Percentiles rank a stretch among this genome's conserved stretches.
These are phyloP conservation scores for Chaetophractus vellerosus DNA, from an alignment of 2,797 vertebrate species.

Conservation along the genomic window DNA sequence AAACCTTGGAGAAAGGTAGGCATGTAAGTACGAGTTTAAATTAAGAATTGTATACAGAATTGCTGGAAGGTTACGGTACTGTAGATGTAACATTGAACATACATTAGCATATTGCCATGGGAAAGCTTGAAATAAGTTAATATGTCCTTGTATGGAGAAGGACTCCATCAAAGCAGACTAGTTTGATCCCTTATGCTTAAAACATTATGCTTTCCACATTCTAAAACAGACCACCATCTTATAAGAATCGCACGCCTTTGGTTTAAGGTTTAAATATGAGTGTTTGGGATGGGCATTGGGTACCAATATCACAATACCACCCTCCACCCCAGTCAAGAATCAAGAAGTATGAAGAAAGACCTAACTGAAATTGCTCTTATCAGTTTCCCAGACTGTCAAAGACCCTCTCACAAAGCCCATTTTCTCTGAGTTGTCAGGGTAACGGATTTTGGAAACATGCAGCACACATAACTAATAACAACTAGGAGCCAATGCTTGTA, in stretches of 20 bases:
- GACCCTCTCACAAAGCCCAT: slow-evolving; percentile 17
- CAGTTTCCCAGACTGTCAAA: background rate
- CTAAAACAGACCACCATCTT: slow-evolving; percentile 31
- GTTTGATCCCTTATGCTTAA: slow-evolving; percentile 64
- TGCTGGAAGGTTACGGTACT: slow-evolving; percentile 56
- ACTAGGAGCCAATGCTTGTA: background rate
- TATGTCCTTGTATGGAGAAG: slow-evolving; percentile 75
- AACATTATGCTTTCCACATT: slow-evolving; percentile 21
- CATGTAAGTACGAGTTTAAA: slow-evolving; percentile 65
- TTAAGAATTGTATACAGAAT: slow-evolving; percentile 1
- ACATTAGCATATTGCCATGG: slow-evolving; percentile 73
- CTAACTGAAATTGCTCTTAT: background rate
- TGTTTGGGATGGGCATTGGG: background rate
- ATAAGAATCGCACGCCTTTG: slow-evolving; percentile 21
- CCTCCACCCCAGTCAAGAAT: background rate
- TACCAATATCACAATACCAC: background rate
- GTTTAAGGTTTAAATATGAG: slow-evolving; percentile 57
- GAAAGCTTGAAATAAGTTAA: slow-evolving; percentile 50
- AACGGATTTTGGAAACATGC: slow-evolving; percentile 15
- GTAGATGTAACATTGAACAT: slow-evolving; percentile 6
- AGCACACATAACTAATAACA: background rate
- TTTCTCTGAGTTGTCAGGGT: slow-evolving; percentile 67
- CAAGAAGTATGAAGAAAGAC: background rate
- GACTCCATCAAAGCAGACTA: slow-evolving; percentile 75
- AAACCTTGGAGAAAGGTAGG: slow-evolving; percentile 47